These are phyloP conservation scores for Calycopis cecrops DNA, from an alignment of 1,140 invertebrate species.

Conservation along the genomic window DNA sequence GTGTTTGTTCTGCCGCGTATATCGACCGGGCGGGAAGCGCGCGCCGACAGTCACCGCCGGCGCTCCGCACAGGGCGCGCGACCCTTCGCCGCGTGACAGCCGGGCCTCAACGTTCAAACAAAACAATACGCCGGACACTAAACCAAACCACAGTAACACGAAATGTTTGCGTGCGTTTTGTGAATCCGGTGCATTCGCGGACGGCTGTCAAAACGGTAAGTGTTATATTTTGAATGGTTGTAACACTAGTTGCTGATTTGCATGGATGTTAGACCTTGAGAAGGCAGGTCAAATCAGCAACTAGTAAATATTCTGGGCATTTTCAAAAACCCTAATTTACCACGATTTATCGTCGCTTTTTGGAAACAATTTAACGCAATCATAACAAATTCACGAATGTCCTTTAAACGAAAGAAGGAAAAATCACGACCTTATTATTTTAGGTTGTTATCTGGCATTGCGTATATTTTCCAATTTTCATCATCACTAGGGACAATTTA, in stretches of 20 bases:
- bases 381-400: too few relatives aligned
- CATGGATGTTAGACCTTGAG: not conserved
- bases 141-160: too few relatives aligned
- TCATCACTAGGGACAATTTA: too few relatives aligned
- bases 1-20: conserved; percentile 71
- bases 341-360: too few relatives aligned
- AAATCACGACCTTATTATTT: too few relatives aligned
- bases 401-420: too few relatives aligned
- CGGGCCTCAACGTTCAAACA: conserved; percentile 38
- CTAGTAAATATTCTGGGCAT: too few relatives aligned
- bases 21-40: conserved; percentile 60
- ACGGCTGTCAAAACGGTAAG: conserved; percentile 7
- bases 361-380: too few relatives aligned
- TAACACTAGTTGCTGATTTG: not conserved
- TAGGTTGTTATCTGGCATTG: too few relatives aligned
- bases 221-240: not conserved
- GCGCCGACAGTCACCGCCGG: conserved; percentile 52
- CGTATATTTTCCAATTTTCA: too few relatives aligned
- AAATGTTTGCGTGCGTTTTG: not conserved
- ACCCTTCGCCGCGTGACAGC: conserved; percentile 40
- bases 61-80: conserved; percentile 37
- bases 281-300: not conserved
- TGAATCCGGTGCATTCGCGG: not conserved
- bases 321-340: too few relatives aligned
- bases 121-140: conserved; percentile 34